Conservation (phyloP, 2,888 invertebrate genomes). For the Hoplodrina blanda region DNA sequence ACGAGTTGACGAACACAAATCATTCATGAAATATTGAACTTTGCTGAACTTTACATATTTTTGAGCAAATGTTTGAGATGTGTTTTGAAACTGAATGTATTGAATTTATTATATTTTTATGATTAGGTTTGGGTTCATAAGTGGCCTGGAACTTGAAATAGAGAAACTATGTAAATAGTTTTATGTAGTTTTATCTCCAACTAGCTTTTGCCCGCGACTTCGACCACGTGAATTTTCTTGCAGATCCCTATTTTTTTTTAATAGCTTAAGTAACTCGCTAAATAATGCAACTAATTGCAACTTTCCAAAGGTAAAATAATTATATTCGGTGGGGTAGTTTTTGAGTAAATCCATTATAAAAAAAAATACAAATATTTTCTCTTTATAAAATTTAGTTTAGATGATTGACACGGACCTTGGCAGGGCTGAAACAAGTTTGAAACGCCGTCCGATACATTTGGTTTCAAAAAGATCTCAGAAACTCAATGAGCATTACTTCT, state of each 20-base stretch:
- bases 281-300: too few relatives aligned
- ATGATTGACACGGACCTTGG: background rate
- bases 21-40: conserved; percentile 58
- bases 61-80: conserved; percentile 28
- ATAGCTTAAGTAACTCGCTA: too few relatives aligned
- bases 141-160: background rate
- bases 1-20: conserved; percentile 59
- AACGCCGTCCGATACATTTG: background rate
- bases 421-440: background rate
- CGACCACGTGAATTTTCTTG: too few relatives aligned
- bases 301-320: too few relatives aligned
- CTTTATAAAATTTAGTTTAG: too few relatives aligned
- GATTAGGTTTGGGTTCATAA: background rate
- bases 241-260: too few relatives aligned
- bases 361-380: too few relatives aligned
- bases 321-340: too few relatives aligned
- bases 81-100: conserved; percentile 22
- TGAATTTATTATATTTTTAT: background rate
- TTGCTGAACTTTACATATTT: conserved; percentile 49
- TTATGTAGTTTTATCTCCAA: background rate
- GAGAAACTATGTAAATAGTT: too few relatives aligned
- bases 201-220: too few relatives aligned
- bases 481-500: background rate
- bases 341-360: too few relatives aligned
- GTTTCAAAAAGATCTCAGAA: background rate